Conservation (phyloP, 1,140 invertebrate genomes). For the Lucilia cuprina region DNA sequence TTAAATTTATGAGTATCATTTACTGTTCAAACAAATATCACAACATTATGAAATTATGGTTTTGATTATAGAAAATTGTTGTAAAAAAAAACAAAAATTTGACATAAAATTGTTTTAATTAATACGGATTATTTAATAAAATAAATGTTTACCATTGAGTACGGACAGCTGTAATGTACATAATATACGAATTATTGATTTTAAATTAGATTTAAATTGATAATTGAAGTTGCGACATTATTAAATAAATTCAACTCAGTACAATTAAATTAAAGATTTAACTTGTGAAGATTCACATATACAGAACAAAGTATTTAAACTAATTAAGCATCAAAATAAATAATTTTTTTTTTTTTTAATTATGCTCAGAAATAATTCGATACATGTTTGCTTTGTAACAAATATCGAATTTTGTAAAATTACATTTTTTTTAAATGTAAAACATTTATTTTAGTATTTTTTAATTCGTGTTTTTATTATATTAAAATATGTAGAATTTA, state of each 20-base stretch:
- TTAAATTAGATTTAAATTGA: slow-evolving; percentile 1
- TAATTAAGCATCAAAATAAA: too few relatives aligned
- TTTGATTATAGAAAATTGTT: slow-evolving; percentile 13
- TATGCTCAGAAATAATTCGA: too few relatives aligned
- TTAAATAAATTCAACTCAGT: not conserved
- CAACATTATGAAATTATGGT: slow-evolving; percentile 30
- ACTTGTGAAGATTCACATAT: not conserved
- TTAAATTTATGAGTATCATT: slow-evolving; percentile 23
- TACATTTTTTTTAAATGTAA: too few relatives aligned
- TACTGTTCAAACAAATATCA: slow-evolving; percentile 27
- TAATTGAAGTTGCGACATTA: not conserved
- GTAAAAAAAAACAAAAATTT: not conserved
- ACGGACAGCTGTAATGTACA: not conserved
- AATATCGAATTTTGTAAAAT: too few relatives aligned
- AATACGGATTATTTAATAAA: slow-evolving; percentile 2
- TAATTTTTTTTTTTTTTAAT: too few relatives aligned
- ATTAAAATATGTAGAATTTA: too few relatives aligned
- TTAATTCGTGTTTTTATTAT: too few relatives aligned
- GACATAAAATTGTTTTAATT: slow-evolving; percentile 5
- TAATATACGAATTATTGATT: not conserved
- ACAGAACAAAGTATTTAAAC: too few relatives aligned
- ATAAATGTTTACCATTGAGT: not conserved
- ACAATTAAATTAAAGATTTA: not conserved
- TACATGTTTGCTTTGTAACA: too few relatives aligned
- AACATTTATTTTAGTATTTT: too few relatives aligned